Evolutionary conservation across 2,113 vertebrate species (phyloP), one percentile per base, ranked within the genome.

Genomic region (Parus major): DNA sequence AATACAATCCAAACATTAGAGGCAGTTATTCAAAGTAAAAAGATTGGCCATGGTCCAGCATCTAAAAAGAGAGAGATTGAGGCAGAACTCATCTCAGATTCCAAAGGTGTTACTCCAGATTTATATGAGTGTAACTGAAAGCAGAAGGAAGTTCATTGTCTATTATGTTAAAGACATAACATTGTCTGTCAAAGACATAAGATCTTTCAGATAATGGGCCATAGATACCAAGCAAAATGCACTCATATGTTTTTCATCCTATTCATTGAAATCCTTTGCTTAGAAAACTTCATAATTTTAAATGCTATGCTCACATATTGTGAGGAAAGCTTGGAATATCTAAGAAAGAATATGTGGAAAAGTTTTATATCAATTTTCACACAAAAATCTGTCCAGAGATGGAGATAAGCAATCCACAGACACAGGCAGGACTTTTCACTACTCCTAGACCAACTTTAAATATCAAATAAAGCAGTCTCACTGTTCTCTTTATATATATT

Each of bases 31-130:
- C 73, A 76, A 87, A 77, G 66, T 35, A 61, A 79, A 93, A 95
- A 39, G 24, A 46, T 73, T 94, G 93, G 90, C 79, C 15, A 2
- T 20, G 13, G 22, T 80, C 85, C 92, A 94, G 47, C 16, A 60
- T 35, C 50, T 78, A 77, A 87, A 86, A 91, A 72, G 52, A 86
- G 50, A 72, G 69, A 95, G 49, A 76, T 4, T 85, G 78, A 91
- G 29, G 55, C 59, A 93, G 70, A 85, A 82, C 33, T 92, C 86
- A 65, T 89, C 88, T 91, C 4, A 6, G 71, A 95, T 95, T 95
- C 93, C 79, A 75, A 78, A 90, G 93, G 94, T 95, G 94, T 88
- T 92, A 59, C 25, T 94, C 71, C 82, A 90, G 93, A 78, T 80
- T 94, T 86, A 70, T 88, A 55, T 5, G 46, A 77, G 17, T 28